A percentile compares a stretch with the other conserved stretches of the same genome.
Evolutionary conservation across 2,797 vertebrate genomes (phyloP).

Genomic region (Hippopotamyrus pictus): DNA sequence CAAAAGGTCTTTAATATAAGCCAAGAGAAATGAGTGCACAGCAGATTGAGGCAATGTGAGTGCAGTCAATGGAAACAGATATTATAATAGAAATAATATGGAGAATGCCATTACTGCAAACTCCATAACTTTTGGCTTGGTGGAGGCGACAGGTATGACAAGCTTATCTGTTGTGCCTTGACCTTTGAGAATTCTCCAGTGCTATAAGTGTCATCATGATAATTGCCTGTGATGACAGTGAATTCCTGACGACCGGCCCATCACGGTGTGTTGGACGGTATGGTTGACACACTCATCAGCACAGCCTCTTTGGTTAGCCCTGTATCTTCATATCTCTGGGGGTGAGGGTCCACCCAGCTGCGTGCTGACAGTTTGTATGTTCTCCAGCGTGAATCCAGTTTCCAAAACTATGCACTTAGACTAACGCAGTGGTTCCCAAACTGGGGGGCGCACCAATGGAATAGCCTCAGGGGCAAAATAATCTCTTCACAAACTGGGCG

Average conservation of each 20-base stretch:
- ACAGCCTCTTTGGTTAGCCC: neutral
- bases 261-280: neutral
- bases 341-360: neutral
- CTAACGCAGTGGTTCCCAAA: too few species aligned
- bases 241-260: neutral
- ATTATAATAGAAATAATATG: slow-evolving; percentile 4
- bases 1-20: slow-evolving; percentile 15
- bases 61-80: neutral
- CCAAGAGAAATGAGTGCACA: slow-evolving; percentile 3
- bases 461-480: too few species aligned
- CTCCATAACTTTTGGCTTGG: neutral
- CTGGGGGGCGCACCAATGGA: too few species aligned
- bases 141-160: neutral
- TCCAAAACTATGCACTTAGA: neutral
- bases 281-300: neutral
- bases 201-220: neutral
- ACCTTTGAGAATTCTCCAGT: slow-evolving; percentile 2
- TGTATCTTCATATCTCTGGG: neutral
- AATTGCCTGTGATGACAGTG: neutral
- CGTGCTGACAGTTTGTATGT: neutral
- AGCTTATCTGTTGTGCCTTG: neutral
- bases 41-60: neutral
- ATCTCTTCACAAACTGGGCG: too few species aligned
- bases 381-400: neutral
- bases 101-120: neutral